Percentiles rank a stretch among this genome's conserved stretches.
These are phyloP conservation scores for Drosophila albomicans DNA, from an alignment of 1,140 invertebrate genomes.

Conservation along the genomic window DNA sequence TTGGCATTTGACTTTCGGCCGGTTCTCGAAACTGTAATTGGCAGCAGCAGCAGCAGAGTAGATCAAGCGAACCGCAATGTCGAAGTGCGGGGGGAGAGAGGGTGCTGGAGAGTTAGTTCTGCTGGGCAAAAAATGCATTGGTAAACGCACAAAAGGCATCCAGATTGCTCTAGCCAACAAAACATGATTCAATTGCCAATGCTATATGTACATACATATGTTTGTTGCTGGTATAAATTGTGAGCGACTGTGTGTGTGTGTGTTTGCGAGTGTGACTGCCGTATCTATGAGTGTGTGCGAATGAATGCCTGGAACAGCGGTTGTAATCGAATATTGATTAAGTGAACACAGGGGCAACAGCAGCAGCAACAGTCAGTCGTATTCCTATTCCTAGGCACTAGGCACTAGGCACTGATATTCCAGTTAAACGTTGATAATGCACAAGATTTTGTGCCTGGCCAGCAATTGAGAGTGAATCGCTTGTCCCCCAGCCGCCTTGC, in stretches of 20 bases:
- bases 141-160: conserved; percentile 49
- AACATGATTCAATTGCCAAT: conserved; percentile 79
- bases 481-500: conserved; percentile 15
- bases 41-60: conserved; percentile 25
- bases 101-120: conserved; percentile 2
- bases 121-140: conserved; percentile 47
- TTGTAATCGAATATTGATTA: conserved; percentile 82
- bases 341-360: conserved; percentile 55
- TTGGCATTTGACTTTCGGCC: conserved; percentile 52
- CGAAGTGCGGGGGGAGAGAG: neutral
- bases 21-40: conserved; percentile 52
- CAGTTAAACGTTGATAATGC: conserved; percentile 80
- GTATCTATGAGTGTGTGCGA: conserved; percentile 9
- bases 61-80: conserved; percentile 44
- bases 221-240: conserved; percentile 40
- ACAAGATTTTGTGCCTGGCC: conserved; percentile 35
- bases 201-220: conserved; percentile 8
- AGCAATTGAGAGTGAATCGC: conserved; percentile 22
- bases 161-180: conserved; percentile 24
- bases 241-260: neutral
- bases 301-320: conserved; percentile 23
- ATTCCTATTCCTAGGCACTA: neutral
- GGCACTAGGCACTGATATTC: conserved; percentile 62
- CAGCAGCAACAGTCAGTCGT: neutral
- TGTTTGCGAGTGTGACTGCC: conserved; percentile 27